Evolutionary conservation across 2,113 vertebrate genomes (phyloP).

Genomic region (Nanorana parkeri): DNA sequence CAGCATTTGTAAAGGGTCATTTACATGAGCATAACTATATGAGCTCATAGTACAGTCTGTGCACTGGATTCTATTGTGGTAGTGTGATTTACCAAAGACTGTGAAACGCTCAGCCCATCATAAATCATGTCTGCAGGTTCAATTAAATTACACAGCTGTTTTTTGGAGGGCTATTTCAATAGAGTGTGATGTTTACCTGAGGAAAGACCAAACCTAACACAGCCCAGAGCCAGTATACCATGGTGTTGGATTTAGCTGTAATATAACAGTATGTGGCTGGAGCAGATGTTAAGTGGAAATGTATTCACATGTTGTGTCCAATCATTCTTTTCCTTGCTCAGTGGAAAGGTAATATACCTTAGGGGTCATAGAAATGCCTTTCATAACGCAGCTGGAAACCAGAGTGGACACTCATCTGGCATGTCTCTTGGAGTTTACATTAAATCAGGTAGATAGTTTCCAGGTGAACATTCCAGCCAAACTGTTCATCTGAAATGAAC

Average conservation of each 20-base stretch:
- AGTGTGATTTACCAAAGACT: no score
- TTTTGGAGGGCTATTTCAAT: no score
- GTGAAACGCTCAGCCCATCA: no score
- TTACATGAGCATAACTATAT: no score
- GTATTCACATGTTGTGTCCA: not conserved
- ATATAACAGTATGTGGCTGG: no score
- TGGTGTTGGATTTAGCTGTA: not conserved
- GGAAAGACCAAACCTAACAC: no score
- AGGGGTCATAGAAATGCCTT: not conserved
- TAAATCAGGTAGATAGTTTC: conserved; percentile 14
- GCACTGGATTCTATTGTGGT: no score
- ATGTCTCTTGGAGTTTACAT: conserved; percentile 22
- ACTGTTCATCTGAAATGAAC: not conserved
- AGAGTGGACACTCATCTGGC: not conserved
- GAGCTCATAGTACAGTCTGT: no score
- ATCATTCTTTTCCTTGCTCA: not conserved
- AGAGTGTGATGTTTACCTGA: no score
- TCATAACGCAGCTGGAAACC: not conserved
- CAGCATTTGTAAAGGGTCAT: no score
- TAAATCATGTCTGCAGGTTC: no score
- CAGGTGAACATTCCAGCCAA: not conserved
- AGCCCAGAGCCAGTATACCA: not conserved
- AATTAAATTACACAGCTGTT: no score
- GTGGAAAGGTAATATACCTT: conserved; percentile 3
- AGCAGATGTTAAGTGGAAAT: not conserved